phyloP scores from a whole-genome alignment of 1,140 invertebrate genomes.

The Tribolium madens region DNA sequence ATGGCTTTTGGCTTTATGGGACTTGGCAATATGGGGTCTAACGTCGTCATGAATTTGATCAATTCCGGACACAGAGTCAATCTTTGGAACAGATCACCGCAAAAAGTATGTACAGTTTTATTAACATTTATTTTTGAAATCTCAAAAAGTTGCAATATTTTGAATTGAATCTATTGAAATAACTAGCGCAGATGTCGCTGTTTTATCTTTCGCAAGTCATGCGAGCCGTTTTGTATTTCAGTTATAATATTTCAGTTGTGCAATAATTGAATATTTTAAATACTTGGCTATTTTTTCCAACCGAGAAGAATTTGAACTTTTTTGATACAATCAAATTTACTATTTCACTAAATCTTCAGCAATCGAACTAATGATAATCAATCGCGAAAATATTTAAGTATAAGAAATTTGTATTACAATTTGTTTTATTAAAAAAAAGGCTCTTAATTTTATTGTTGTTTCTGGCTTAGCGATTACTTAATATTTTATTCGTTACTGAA shows the following conservation, averaged over 20 bases:
- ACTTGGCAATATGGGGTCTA: conserved; percentile 95
- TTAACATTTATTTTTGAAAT: conserved; percentile 43
- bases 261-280: not conserved
- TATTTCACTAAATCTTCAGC: no score
- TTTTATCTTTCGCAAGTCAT: not conserved
- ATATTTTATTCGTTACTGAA: not conserved
- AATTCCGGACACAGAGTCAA: conserved; percentile 94
- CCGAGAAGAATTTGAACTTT: no score
- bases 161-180: no score
- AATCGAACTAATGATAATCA: no score
- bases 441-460: not conserved
- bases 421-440: not conserved
- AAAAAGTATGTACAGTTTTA: conserved; percentile 81
- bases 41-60: conserved; percentile 94
- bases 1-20: conserved; percentile 96
- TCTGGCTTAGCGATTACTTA: not conserved
- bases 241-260: not conserved
- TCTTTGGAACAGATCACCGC: conserved; percentile 93
- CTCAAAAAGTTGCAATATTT: not conserved
- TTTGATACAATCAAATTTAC: no score
- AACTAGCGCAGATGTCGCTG: not conserved
- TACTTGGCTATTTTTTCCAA: no score
- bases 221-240: not conserved
- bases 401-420: no score
- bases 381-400: no score